Base-by-base conservation (phyloP, 2,888 invertebrate species). In the Argynnis bischoffii region DNA sequence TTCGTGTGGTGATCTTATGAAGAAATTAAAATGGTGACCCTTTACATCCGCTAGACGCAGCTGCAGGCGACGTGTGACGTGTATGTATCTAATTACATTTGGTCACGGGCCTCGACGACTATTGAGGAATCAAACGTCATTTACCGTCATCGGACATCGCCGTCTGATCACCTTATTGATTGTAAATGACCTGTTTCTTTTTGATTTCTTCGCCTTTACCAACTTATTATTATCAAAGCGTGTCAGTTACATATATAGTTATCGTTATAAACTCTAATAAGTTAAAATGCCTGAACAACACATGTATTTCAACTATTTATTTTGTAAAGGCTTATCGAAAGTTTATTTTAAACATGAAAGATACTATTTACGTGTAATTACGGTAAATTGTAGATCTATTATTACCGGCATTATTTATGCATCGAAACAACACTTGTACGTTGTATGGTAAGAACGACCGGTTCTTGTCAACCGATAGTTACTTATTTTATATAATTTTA, bases 21-120 rank as follows among this genome's bases (percentile, higher is more conserved):
- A 79, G 83, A 81, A 87, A 84, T 89, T 89, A 88, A 76, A 86
- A 82, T 81, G 83, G 81, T 92, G 92, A 92, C 92, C 92, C 89
- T 85, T 85, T 82, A 81, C 86, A 89, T 91, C 92, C 92, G 91
- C 79, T 79, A 82, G 74, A 75, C 77, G 86, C 92, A 90, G 90
- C 90, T 91, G 91, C 87, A 35, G 60, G 63, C 66, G 79, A 80
- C 81, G 79, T 80, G 79, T 83, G 83, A 82, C 84, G 79, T 61
- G 55, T 81, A 83, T 83, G 80, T 82, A 77, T 84, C 83, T 87
- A 87, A 88, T 89, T 88, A 86, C 81, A 79, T 79, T 76, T 78
- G 79, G 76, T 78, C 81, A 80, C 78, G 73, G 72, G 68, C 78
- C 77, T 76, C 66, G 67, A 26, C 50, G 31, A 53, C 55, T 47